phyloP scores from a whole-genome alignment of 2,113 vertebrate genomes.

The Caranx melampygus region DNA sequence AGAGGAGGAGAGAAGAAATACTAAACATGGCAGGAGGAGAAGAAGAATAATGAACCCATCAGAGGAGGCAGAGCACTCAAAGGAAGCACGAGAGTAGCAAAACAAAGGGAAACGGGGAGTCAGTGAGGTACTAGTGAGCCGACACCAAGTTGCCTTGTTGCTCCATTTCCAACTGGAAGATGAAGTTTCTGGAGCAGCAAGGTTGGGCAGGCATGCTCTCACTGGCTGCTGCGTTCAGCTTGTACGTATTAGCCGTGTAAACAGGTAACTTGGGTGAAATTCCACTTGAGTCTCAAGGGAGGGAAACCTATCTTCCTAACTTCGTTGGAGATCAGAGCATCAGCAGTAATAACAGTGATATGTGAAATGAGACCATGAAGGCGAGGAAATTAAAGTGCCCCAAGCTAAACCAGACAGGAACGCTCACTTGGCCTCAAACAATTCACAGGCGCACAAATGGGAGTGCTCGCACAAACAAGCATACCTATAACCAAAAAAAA shows the following conservation, averaged over 20 bases:
- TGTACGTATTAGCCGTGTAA: constrained; percentile 64
- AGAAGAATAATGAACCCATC: constrained; percentile 63
- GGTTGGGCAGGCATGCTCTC: not conserved
- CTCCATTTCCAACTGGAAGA: constrained; percentile 24
- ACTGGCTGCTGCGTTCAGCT: constrained; percentile 38
- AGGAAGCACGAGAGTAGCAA: constrained; percentile 28
- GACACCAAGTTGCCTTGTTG: constrained; percentile 14
- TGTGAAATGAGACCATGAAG: constrained; percentile 47
- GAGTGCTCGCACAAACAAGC: constrained; percentile 41
- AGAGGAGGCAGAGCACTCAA: constrained; percentile 39
- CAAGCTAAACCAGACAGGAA: constrained; percentile 58
- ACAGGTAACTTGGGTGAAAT: constrained; percentile 66
- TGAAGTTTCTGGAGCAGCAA: constrained; percentile 13
- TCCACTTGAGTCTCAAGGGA: constrained; percentile 59
- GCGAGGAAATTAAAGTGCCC: constrained; percentile 80
- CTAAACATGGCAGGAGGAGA: constrained; percentile 53
- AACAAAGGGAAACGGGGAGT: constrained; percentile 35
- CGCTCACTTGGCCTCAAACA: constrained; percentile 44
- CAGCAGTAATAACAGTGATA: constrained; percentile 69
- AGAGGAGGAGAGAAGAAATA: constrained; percentile 42
- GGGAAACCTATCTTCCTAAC: constrained; percentile 34
- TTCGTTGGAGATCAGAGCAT: constrained; percentile 56
- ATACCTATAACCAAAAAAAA: constrained; percentile 43
- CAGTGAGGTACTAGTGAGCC: constrained; percentile 21
- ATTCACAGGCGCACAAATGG: constrained; percentile 50